Evolutionary conservation across 1,140 invertebrate genomes (phyloP).

Genomic region (Aricia agestis): DNA sequence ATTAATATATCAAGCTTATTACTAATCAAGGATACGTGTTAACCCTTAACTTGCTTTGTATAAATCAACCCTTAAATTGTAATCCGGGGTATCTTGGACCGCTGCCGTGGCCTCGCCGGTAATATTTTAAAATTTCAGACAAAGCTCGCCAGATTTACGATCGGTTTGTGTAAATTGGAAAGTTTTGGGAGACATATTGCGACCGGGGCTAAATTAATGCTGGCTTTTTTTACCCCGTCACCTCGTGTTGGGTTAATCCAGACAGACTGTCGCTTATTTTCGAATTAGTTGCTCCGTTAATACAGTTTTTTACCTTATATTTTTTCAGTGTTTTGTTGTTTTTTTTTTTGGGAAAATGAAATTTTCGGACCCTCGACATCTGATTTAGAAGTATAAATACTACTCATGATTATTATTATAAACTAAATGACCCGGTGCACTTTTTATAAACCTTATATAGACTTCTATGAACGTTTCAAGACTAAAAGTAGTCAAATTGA

Average conservation of each 20-base stretch:
- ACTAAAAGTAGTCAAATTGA: no score
- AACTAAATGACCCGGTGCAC: no score
- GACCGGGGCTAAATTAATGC: constrained; percentile 44
- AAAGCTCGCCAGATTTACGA: constrained; percentile 60
- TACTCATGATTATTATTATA: no score
- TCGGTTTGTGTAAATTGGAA: constrained; percentile 66
- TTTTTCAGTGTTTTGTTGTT: no score
- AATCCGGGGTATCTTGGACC: constrained; percentile 41
- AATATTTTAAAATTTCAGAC: constrained; percentile 66
- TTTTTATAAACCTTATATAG: no score
- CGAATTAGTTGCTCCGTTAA: not conserved
- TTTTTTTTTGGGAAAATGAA: no score
- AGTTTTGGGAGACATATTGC: constrained; percentile 58
- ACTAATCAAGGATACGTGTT: constrained; percentile 13
- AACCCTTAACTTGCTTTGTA: constrained; percentile 27
- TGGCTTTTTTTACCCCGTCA: constrained; percentile 23
- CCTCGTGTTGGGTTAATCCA: constrained; percentile 20
- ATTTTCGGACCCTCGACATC: no score
- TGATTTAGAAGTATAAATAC: no score
- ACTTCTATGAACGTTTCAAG: no score
- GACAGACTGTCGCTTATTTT: not conserved
- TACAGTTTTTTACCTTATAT: not conserved
- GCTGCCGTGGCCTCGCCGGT: constrained; percentile 38
- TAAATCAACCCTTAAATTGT: constrained; percentile 57
- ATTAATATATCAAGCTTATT: constrained; percentile 14